These are phyloP conservation scores for Drosophila kuntzei DNA, from an alignment of 2,888 invertebrate species.

Conservation along the genomic window DNA sequence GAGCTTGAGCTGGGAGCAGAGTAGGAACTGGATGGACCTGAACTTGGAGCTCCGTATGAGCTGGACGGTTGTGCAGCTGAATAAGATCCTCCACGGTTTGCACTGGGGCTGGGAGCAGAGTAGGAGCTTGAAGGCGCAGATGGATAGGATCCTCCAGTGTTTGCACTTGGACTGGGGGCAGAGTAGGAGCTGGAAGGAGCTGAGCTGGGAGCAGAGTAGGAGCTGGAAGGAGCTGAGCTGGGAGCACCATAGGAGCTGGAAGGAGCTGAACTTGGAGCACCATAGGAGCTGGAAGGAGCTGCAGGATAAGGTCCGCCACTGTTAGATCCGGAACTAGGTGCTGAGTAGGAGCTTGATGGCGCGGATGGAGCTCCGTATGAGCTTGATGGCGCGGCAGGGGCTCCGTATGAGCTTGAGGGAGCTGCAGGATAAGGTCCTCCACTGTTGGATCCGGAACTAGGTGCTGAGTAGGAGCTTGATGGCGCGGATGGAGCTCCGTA, in stretches of 20 bases:
- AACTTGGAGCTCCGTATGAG: constrained; percentile 48
- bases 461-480: too few species aligned
- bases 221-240: constrained; percentile 22
- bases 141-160: constrained; percentile 41
- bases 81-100: constrained; percentile 55
- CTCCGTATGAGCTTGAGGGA: too few species aligned
- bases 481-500: too few species aligned
- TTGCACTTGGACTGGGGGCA: constrained; percentile 57
- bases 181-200: constrained; percentile 40
- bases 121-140: constrained; percentile 52
- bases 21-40: constrained; percentile 38
- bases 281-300: constrained; percentile 67
- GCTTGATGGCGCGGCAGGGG: too few species aligned
- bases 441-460: too few species aligned
- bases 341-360: constrained; percentile 44
- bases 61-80: constrained; percentile 54
- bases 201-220: constrained; percentile 49
- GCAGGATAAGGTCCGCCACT: constrained; percentile 44
- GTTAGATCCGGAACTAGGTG: constrained; percentile 28
- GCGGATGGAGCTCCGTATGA: background rate
- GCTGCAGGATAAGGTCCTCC: too few species aligned
- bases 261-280: constrained; percentile 75
- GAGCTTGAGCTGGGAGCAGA: constrained; percentile 59
- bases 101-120: constrained; percentile 37
- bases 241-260: constrained; percentile 8